These are phyloP conservation scores for Drosophila macrospina DNA, from an alignment of 2,888 invertebrate genomes.

Conservation along the genomic window DNA sequence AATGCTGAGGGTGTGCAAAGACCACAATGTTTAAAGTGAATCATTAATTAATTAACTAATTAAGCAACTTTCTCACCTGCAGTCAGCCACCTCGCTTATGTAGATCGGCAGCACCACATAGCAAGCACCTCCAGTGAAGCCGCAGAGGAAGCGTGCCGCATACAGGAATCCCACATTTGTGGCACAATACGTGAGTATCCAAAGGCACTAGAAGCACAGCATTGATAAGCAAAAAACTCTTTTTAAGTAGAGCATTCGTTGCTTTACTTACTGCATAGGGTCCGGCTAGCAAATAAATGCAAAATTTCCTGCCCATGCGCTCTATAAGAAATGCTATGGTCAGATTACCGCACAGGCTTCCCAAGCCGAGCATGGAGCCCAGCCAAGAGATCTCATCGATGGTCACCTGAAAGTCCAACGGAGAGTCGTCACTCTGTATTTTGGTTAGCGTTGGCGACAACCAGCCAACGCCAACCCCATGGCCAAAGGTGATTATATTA, in stretches of 20 bases:
- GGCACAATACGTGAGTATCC: conserved; percentile 80
- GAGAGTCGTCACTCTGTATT: conserved; percentile 68
- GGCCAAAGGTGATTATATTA: conserved; percentile 82
- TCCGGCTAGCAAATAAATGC: conserved; percentile 72
- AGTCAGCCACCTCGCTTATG: conserved; percentile 83
- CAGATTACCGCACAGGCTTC: conserved; percentile 79
- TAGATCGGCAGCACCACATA: conserved; percentile 81
- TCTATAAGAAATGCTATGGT: conserved; percentile 74
- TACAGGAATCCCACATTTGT: conserved; percentile 77
- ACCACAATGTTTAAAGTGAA: too few relatives aligned
- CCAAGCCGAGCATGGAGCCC: conserved; percentile 80
- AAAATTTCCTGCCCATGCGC: conserved; percentile 77
- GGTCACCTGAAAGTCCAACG: conserved; percentile 65
- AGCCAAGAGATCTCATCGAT: conserved; percentile 82
- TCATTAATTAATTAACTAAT: not conserved
- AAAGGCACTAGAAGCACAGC: conserved; percentile 67
- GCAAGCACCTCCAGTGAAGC: conserved; percentile 82
- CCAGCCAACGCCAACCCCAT: conserved; percentile 84
- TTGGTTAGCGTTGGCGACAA: conserved; percentile 81
- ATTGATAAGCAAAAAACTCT: not conserved
- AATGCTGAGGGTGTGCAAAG: conserved; percentile 62
- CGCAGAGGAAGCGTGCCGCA: conserved; percentile 79
- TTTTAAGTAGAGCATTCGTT: not conserved
- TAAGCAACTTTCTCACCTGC: conserved; percentile 73
- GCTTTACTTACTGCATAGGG: conserved; percentile 76